These are phyloP conservation scores for Beris morrisii DNA, from an alignment of 2,888 invertebrate genomes.

Conservation along the genomic window DNA sequence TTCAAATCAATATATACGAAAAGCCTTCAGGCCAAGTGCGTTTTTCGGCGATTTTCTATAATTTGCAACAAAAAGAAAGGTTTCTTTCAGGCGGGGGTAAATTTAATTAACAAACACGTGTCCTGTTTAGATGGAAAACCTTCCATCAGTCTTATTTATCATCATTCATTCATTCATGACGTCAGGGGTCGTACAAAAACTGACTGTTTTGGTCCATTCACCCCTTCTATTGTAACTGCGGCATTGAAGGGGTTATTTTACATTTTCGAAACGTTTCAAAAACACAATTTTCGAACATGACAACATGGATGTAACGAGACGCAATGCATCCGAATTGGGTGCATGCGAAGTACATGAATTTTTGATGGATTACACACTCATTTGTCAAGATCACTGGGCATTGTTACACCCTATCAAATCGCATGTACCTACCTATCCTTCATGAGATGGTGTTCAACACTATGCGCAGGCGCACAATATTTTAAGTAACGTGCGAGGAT, in stretches of 20 bases:
- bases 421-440: background rate
- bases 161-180: too few species aligned
- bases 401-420: constrained; percentile 15
- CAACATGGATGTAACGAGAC: constrained; percentile 6
- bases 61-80: background rate
- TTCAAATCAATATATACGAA: background rate
- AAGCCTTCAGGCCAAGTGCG: background rate
- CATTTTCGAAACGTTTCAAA: background rate
- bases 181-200: too few species aligned
- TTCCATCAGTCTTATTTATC: too few species aligned
- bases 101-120: constrained; percentile 13
- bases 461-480: background rate
- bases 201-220: too few species aligned
- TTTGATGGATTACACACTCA: constrained; percentile 26
- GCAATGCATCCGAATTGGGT: background rate
- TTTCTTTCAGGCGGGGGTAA: background rate
- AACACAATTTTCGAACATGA: constrained; percentile 5
- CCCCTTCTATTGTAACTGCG: too few species aligned
- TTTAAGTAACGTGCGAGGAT: background rate
- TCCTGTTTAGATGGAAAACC: background rate
- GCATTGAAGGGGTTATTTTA: constrained; percentile 6
- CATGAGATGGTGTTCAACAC: background rate
- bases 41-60: background rate
- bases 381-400: constrained; percentile 25
- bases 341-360: background rate